Conservation (phyloP, 2,888 invertebrate species). For the Sarcophaga variegata region DNA sequence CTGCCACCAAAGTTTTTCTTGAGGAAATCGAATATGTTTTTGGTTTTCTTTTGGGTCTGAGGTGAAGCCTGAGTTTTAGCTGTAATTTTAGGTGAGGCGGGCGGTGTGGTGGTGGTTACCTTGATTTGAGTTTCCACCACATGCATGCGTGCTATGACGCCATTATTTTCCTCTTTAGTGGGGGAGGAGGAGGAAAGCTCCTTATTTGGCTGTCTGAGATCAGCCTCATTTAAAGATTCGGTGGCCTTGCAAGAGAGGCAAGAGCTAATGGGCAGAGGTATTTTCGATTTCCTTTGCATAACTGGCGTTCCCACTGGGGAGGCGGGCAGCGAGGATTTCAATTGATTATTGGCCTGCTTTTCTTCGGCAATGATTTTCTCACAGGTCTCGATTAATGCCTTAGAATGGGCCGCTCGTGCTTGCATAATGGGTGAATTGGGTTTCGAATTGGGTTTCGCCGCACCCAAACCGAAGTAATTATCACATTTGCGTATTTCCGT, state of each 20-base stretch:
- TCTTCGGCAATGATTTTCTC: constrained; percentile 79
- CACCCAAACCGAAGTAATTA: constrained; percentile 60
- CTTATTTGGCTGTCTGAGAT: constrained; percentile 45
- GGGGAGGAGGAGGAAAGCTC: not conserved
- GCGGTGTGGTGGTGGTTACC: constrained; percentile 78
- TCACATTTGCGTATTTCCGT: constrained; percentile 75
- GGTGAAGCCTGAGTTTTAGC: constrained; percentile 51
- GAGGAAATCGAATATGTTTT: constrained; percentile 81
- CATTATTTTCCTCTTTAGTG: constrained; percentile 71
- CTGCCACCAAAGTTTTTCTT: constrained; percentile 80
- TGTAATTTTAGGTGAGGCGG: constrained; percentile 72
- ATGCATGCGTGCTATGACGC: constrained; percentile 78
- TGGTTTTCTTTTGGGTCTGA: constrained; percentile 75
- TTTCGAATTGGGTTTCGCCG: constrained; percentile 61
- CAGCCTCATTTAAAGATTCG: constrained; percentile 75
- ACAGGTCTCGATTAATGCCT: constrained; percentile 77
- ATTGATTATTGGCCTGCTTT: constrained; percentile 74
- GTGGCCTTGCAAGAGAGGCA: constrained; percentile 72
- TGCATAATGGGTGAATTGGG: constrained; percentile 74
- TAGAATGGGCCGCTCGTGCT: constrained; percentile 77
- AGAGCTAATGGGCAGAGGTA: constrained; percentile 75
- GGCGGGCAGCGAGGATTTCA: constrained; percentile 74
- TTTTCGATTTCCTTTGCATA: constrained; percentile 74
- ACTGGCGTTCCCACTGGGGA: constrained; percentile 68
- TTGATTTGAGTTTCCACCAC: constrained; percentile 80